phyloP scores from a whole-genome alignment of 2,888 invertebrate genomes.

The Parasteatoda lunata region DNA sequence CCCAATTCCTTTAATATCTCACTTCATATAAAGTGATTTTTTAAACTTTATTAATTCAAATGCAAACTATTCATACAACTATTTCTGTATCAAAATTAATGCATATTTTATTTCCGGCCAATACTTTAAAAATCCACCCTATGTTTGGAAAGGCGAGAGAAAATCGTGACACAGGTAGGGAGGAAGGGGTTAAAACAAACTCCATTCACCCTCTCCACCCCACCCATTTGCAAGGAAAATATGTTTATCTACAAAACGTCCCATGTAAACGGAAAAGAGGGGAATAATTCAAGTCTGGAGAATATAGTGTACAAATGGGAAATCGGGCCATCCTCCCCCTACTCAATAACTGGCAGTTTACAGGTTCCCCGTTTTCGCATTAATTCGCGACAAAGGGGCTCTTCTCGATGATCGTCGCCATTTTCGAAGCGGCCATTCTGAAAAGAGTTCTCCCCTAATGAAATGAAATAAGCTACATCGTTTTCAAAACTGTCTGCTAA shows the following conservation, averaged over 20 bases:
- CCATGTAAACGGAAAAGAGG: slow-evolving; percentile 48
- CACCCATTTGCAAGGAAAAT: slow-evolving; percentile 57
- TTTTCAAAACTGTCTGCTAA: not conserved
- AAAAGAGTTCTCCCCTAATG: not conserved
- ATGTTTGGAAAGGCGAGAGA: not conserved
- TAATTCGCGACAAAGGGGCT: slow-evolving; percentile 36
- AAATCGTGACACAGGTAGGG: not conserved
- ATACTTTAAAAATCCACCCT: not conserved
- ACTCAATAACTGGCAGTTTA: slow-evolving; percentile 56
- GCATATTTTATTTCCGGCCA: not conserved
- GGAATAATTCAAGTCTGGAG: slow-evolving; percentile 47
- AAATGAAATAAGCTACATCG: slow-evolving; percentile 2
- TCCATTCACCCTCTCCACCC: slow-evolving; percentile 10
- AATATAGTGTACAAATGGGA: slow-evolving; percentile 38
- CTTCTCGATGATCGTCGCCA: not conserved
- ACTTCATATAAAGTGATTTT: too few relatives aligned
- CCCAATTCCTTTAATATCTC: too few relatives aligned
- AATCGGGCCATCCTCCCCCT: slow-evolving; percentile 16
- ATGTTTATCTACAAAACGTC: slow-evolving; percentile 57
- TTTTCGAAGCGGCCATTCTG: slow-evolving; percentile 15
- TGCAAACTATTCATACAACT: too few relatives aligned
- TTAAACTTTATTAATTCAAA: too few relatives aligned
- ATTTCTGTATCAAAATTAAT: too few relatives aligned
- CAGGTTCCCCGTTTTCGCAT: slow-evolving; percentile 32
- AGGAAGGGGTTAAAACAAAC: not conserved